A percentile compares a stretch with the other conserved stretches of the same genome.
phyloP scores from a whole-genome alignment of 2,888 invertebrate genomes.

The Luffia ferchaultella region DNA sequence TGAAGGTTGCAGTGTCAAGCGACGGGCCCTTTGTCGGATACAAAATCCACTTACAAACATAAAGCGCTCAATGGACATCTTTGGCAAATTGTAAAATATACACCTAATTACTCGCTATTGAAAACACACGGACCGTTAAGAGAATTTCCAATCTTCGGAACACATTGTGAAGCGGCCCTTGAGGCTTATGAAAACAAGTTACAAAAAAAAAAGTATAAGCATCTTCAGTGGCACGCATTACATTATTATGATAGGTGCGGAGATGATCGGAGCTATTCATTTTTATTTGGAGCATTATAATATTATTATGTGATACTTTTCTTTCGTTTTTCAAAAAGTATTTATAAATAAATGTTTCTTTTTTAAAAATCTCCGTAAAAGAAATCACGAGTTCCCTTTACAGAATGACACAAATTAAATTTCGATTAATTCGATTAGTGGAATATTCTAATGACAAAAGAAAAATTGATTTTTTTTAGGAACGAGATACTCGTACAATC shows the following conservation, averaged over 20 bases:
- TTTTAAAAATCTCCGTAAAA: too few species aligned
- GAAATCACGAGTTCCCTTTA: too few species aligned
- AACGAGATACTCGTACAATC: too few species aligned
- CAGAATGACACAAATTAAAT: too few species aligned
- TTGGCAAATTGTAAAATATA: slow-evolving; percentile 65
- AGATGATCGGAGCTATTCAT: not conserved
- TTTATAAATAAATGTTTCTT: too few species aligned
- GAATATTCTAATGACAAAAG: too few species aligned
- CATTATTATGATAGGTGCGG: slow-evolving; percentile 32
- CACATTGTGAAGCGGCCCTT: slow-evolving; percentile 38
- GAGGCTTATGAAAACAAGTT: slow-evolving; percentile 57
- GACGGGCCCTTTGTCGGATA: slow-evolving; percentile 41
- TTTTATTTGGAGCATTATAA: too few species aligned
- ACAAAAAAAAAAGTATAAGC: slow-evolving; percentile 31
- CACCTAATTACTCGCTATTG: slow-evolving; percentile 59
- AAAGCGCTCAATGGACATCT: slow-evolving; percentile 52
- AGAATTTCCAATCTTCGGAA: slow-evolving; percentile 29
- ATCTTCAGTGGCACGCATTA: slow-evolving; percentile 10
- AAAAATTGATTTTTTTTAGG: too few species aligned
- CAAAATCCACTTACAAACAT: slow-evolving; percentile 57
- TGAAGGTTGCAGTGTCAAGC: slow-evolving; percentile 48
- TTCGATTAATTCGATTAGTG: too few species aligned
- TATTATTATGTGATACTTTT: too few species aligned
- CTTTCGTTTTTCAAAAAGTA: too few species aligned
- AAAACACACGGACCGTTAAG: slow-evolving; percentile 43